Base-by-base conservation (phyloP, 1,140 invertebrate genomes). In the Chlorops oryzae region DNA sequence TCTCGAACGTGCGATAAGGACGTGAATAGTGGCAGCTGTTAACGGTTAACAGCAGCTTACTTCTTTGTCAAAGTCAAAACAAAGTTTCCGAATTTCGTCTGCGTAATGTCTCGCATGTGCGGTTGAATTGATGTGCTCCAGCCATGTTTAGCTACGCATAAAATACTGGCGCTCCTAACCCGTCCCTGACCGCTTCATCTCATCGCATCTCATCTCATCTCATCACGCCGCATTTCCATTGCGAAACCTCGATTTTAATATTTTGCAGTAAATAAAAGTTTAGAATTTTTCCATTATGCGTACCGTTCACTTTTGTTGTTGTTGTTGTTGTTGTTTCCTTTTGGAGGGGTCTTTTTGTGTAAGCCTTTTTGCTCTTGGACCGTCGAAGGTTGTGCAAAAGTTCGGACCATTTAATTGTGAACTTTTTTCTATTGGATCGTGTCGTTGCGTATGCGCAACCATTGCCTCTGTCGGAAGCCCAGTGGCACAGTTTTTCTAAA, bases 261-360 rank as follows among this genome's bases (percentile, higher is more conserved):
- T n/a, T n/a, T n/a, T n/a, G n/a, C n/a, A n/a, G n/a, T n/a, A n/a
- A n/a, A n/a, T n/a, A n/a, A n/a, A n/a, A n/a, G n/a, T n/a, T n/a
- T n/a, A n/a, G n/a, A n/a, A n/a, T n/a, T n/a, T n/a, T n/a, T n/a
- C n/a, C n/a, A n/a, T n/a, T n/a, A n/a, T n/a, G n/a, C n/a, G n/a
- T n/a, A n/a, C n/a, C n/a, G n/a, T n/a, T n/a, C n/a, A 17, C 24
- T 44, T 5, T 56, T 45, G 44, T 28, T 18, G 27, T 51, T 53
- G 50, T 59, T 57, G 47, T 54, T 57, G 43, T 50, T 48, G 57
- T 59, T 64, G 62, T 59, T 65, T 65, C 61, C 64, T 63, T 64
- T 64, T 64, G 62, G 64, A 62, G 64, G 59, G 62, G 55, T 59
- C 57, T 52, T 54, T 46, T 20, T 20, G 13, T 39, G 37, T 39